phyloP scores from a whole-genome alignment of 2,797 vertebrate genomes.

The Pseudomugil tenellus region DNA sequence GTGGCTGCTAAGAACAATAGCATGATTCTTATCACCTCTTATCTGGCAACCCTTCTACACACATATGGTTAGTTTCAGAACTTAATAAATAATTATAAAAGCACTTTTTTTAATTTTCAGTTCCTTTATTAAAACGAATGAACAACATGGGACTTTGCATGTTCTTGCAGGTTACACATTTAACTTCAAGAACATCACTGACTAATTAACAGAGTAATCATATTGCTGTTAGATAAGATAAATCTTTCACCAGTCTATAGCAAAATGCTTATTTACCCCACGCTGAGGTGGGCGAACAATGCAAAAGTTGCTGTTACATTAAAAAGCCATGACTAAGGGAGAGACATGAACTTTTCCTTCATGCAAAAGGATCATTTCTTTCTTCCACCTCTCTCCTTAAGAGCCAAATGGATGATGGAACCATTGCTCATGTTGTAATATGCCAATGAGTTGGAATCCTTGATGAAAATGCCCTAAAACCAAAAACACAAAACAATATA shows the following conservation, averaged over 20 bases:
- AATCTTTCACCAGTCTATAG: slow-evolving; percentile 10
- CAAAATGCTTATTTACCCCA: neutral
- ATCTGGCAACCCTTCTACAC: neutral
- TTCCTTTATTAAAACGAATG: slow-evolving; percentile 64
- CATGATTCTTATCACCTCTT: neutral
- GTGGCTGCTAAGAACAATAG: slow-evolving; percentile 31
- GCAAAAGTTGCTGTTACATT: slow-evolving; percentile 17
- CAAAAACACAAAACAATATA: neutral
- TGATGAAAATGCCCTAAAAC: slow-evolving; percentile 98
- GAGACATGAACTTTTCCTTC: slow-evolving; percentile 9
- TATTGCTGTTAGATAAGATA: neutral
- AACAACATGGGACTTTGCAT: slow-evolving; percentile 3
- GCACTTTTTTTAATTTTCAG: slow-evolving; percentile 10
- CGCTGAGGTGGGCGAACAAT: slow-evolving; percentile 8
- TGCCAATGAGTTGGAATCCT: slow-evolving; percentile 98
- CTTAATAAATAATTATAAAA: neutral
- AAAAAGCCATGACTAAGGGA: slow-evolving; percentile 30
- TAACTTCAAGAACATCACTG: slow-evolving; percentile 1
- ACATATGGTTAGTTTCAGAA: neutral
- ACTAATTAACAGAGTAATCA: slow-evolving; percentile 20
- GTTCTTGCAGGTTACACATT: slow-evolving; percentile 22
- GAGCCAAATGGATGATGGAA: slow-evolving; percentile 93
- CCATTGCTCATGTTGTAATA: slow-evolving; percentile 98
- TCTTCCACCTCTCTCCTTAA: slow-evolving; percentile 98
- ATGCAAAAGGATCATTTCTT: slow-evolving; percentile 87